A percentile compares a stretch with the other conserved stretches of the same genome.
These are phyloP conservation scores for Vulpes vulpes DNA, from an alignment of 2,113 vertebrate species.

Conservation along the genomic window DNA sequence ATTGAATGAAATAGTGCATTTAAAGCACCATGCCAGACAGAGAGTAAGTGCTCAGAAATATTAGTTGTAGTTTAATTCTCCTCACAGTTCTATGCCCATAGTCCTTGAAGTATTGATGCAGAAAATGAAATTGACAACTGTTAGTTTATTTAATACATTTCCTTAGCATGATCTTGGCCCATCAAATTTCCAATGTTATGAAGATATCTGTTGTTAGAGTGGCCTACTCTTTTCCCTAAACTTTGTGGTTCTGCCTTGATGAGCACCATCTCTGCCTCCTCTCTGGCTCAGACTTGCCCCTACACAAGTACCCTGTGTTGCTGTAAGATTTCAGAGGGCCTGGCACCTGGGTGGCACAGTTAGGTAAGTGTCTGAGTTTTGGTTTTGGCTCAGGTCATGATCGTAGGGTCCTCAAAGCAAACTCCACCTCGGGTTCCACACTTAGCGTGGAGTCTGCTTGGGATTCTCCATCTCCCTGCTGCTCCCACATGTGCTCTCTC, in stretches of 20 bases:
- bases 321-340: not conserved
- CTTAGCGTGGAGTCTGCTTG: not conserved
- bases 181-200: constrained; percentile 20
- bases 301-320: not conserved
- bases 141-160: not conserved
- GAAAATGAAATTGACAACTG: constrained; percentile 21
- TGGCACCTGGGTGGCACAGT: not conserved
- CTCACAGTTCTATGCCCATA: not conserved
- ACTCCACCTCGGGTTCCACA: not conserved
- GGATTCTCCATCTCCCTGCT: not conserved
- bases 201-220: not conserved
- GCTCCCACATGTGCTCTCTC: not conserved
- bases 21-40: not conserved
- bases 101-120: constrained; percentile 8
- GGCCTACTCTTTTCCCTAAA: constrained; percentile 12
- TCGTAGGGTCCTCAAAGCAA: not conserved
- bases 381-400: not conserved
- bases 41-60: not conserved
- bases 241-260: not conserved
- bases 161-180: not conserved
- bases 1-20: not conserved
- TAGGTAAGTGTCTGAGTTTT: not conserved
- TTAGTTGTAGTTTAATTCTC: constrained; percentile 14
- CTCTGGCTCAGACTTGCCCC: not conserved
- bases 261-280: not conserved